Conservation (phyloP, 2,113 vertebrate species). For the Ceyx melanurus region DNA sequence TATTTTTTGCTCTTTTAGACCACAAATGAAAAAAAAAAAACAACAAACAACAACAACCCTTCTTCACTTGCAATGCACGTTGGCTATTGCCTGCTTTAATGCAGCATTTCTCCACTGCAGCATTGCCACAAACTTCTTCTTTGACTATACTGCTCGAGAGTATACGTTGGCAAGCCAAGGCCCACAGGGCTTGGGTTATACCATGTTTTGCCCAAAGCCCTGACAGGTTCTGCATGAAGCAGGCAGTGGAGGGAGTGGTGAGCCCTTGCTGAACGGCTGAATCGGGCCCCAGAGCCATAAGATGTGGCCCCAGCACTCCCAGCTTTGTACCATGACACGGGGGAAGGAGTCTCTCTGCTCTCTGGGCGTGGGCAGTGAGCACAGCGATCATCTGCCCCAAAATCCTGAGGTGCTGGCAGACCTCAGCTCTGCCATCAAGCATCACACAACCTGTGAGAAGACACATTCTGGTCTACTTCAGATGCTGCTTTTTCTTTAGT, state of each 20-base stretch:
- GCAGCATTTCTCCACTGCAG: slow-evolving; percentile 26
- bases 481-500: too few relatives aligned
- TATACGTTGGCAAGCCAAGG: background rate
- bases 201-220: background rate
- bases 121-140: background rate
- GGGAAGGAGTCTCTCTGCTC: background rate
- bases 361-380: background rate
- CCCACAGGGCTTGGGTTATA: background rate
- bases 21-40: slow-evolving; percentile 17
- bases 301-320: background rate
- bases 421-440: background rate
- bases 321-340: background rate
- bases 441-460: background rate
- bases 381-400: background rate
- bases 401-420: background rate
- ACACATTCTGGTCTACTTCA: background rate
- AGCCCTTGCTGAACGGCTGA: background rate
- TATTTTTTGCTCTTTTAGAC: slow-evolving; percentile 36
- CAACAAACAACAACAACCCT: background rate
- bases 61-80: slow-evolving; percentile 46
- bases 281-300: accelerated
- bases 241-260: background rate
- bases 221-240: background rate
- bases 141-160: background rate
- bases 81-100: slow-evolving; percentile 7